Evolutionary conservation across 2,888 invertebrate genomes (phyloP), one percentile per base, ranked within the genome.

Genomic region (Drepana falcataria): DNA sequence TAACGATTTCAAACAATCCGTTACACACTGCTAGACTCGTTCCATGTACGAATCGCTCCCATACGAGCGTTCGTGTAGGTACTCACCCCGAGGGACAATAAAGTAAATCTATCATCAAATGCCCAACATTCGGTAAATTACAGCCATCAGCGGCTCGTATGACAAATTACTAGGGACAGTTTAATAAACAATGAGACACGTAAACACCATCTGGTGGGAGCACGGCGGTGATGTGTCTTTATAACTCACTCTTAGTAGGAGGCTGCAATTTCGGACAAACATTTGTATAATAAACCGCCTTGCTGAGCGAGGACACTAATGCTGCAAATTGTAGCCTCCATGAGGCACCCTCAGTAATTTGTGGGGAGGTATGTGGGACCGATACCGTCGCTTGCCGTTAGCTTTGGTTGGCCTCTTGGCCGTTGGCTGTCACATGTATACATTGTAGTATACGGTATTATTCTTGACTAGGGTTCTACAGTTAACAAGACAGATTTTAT

Each of bases 121-220:
- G 51, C 41, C 51, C 51, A 40, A n/a, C 51, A 51, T 51, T 51
- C 64, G 76, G 74, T 81, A 79, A 85, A 87, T 84, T 78, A 83
- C 73, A 64, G 72, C 76, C 75, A 85, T 85, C 82, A 83, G 74
- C 79, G 74, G 75, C 65, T 68, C 66, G 75, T 75, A 81, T 87
- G 87, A 88, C 85, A 87, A 85, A 87, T 83, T 76, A 72, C 75
- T 60, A 63, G 77, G 76, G 77, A 72, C 76, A 66, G 72, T 76
- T 74, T 80, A 81, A 83, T 79, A 80, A 75, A 75, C 76, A 71
- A 64, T 71, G 72, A 69, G 73, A 70, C 76, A 75, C 75, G 75
- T 77, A 74, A 75, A 78, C 74, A 77, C 77, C 86, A 83, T 79
- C 79, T 83, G 82, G 75, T 75, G 79, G 79, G 74, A 77, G 72